Percentiles rank a stretch among this genome's conserved stretches.
Evolutionary conservation across 2,113 vertebrate genomes (phyloP).

Genomic region (Leptosomus discolor): DNA sequence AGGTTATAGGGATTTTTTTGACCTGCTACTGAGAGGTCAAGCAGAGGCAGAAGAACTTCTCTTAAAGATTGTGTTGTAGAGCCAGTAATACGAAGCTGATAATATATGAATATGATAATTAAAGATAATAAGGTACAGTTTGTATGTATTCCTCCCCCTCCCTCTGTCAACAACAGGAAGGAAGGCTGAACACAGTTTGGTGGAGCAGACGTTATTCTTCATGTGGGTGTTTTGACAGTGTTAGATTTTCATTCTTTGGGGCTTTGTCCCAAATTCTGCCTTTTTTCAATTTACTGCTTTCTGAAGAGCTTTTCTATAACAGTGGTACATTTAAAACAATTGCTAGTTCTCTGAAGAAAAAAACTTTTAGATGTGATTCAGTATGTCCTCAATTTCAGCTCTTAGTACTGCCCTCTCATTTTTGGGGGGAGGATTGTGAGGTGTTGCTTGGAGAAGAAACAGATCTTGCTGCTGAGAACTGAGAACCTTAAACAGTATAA

Average conservation of each 20-base stretch:
- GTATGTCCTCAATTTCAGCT: not conserved
- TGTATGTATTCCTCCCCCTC: not conserved
- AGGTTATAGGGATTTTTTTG: not conserved
- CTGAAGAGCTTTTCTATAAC: not conserved
- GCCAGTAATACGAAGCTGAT: not conserved
- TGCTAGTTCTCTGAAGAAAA: not conserved
- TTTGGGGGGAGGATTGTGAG: accelerated
- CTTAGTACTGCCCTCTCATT: not conserved
- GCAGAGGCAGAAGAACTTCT: not conserved
- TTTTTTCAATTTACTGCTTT: not conserved
- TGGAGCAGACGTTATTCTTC: not conserved
- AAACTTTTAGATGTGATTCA: not conserved
- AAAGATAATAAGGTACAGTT: not conserved
- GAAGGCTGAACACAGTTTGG: not conserved
- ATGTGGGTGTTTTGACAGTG: not conserved
- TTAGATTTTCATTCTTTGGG: not conserved
- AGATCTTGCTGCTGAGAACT: not conserved
- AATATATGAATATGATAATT: not conserved
- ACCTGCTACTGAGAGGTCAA: not conserved
- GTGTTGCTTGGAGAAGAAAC: not conserved
- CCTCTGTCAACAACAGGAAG: not conserved
- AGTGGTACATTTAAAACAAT: not conserved
- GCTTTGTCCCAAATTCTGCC: not conserved
- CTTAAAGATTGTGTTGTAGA: not conserved
- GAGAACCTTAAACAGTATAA: not conserved